Evolutionary conservation across 2,888 invertebrate genomes (phyloP), one percentile per base, ranked within the genome.

Genomic region (Theretra japonica): DNA sequence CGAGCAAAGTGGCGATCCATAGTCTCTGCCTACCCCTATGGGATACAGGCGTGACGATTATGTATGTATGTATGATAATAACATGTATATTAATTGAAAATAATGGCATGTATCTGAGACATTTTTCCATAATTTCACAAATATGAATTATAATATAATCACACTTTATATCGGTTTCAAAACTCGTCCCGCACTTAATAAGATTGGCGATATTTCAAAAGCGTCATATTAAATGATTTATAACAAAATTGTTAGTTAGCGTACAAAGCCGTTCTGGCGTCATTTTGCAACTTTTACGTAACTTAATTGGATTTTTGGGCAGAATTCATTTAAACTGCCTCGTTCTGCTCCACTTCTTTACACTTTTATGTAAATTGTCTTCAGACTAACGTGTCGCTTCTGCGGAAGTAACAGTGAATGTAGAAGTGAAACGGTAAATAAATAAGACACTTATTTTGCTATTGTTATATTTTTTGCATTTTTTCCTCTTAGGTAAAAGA

Each of bases 261-360:
- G 68, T 57, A 62, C 53, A 60, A 73, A 11, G 15, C 68, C 50
- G 68, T 72, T 69, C 71, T 30, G 19, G 57, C 19, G n/a, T 17
- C 5, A 69, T 72, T 65, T 71, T 68, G 72, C 73, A 73, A 70
- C 53, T 48, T 70, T 74, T 73, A 73, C 68, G 56, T 74, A 74
- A 74, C 60, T 7, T 59, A 70, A 72, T 72, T 69, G 70, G 71
- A 71, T 73, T 74, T 74, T 70, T 71, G 70, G 50, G 23, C 56
- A 68, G 68, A 73, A 68, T 59, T 58, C 30, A 56, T 56, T 53
- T 53, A n/a, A n/a, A n/a, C 33, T 65, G 69, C 23, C 68, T n/a
- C 58, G 70, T 68, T 73, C 48, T 25, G 71, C 71, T 71, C 73
- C 48, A 69, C 50, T 60, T 72, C 25, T 59, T 25, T 15, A 33